These are phyloP conservation scores for Nannospalax galili DNA, from an alignment of 2,113 vertebrate species.

Conservation along the genomic window DNA sequence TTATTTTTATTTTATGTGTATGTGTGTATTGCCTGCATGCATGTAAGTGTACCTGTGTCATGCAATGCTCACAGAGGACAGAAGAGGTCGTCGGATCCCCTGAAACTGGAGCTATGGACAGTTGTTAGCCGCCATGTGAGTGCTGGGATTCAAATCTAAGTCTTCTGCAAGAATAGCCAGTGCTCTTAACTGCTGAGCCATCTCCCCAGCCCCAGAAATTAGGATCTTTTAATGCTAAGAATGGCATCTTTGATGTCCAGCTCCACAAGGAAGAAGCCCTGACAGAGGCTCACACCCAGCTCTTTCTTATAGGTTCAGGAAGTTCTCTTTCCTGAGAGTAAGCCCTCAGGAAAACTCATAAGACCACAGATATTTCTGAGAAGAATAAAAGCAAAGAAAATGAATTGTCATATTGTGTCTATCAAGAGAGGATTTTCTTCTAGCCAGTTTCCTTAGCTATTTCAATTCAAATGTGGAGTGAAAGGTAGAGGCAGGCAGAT, in stretches of 20 bases:
- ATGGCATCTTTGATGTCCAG: not conserved
- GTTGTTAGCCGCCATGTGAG: no score
- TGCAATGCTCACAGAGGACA: no score
- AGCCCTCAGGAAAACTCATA: constrained; percentile 37
- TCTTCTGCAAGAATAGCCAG: no score
- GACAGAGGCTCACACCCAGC: not conserved
- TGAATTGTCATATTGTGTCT: not conserved
- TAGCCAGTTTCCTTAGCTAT: not conserved
- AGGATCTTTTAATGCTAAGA: not conserved
- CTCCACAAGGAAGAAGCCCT: not conserved
- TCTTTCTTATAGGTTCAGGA: not conserved
- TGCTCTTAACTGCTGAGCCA: no score
- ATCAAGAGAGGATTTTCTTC: not conserved
- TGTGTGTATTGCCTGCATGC: no score
- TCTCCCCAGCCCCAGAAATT: no score
- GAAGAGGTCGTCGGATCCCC: no score
- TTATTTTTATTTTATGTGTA: no score
- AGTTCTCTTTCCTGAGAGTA: not conserved
- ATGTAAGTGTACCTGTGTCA: no score
- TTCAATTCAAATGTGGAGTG: constrained; percentile 5
- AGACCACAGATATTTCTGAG: not conserved
- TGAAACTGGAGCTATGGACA: no score
- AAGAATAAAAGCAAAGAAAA: not conserved
- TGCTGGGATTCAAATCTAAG: no score
- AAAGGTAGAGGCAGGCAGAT: no score